Percentiles rank a stretch among this genome's conserved stretches.
Conservation (phyloP, 2,113 vertebrate species). For the Scomber colias region DNA sequence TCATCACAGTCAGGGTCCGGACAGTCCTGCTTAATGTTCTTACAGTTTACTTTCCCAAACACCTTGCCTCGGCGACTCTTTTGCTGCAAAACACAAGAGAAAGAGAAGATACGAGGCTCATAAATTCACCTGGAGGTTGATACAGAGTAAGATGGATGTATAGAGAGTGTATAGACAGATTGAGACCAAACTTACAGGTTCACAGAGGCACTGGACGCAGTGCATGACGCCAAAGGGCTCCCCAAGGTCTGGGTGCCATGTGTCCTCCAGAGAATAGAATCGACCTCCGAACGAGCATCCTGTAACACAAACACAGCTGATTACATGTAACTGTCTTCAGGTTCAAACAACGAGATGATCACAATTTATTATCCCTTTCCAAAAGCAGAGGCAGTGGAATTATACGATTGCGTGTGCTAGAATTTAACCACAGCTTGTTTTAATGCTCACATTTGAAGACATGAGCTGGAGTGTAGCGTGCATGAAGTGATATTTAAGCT, state of each 20-base stretch:
- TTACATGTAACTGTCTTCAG: slow-evolving; percentile 14
- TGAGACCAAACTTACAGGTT: slow-evolving; percentile 85
- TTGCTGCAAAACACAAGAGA: slow-evolving; percentile 73
- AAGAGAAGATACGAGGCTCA: neutral
- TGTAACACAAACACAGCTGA: slow-evolving; percentile 69
- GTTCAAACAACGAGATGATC: neutral
- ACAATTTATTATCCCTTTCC: neutral
- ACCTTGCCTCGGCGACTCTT: slow-evolving; percentile 85
- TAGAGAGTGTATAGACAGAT: too few relatives aligned
- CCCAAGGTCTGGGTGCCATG: slow-evolving; percentile 96
- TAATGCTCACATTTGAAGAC: neutral
- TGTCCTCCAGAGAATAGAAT: slow-evolving; percentile 92
- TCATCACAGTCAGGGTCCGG: slow-evolving; percentile 86
- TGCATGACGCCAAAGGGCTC: slow-evolving; percentile 97
- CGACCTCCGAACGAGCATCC: slow-evolving; percentile 94
- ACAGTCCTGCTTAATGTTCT: slow-evolving; percentile 95
- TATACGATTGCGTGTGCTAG: neutral
- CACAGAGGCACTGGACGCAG: slow-evolving; percentile 94
- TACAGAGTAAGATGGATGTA: neutral
- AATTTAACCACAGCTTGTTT: neutral
- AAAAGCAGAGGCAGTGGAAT: slow-evolving; percentile 13
- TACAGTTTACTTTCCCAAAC: slow-evolving; percentile 88
- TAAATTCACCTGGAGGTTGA: neutral
- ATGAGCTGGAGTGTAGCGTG: neutral
- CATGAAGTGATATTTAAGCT: neutral